phyloP scores from a whole-genome alignment of 2,113 vertebrate species.

The Corythornis cristatus region DNA sequence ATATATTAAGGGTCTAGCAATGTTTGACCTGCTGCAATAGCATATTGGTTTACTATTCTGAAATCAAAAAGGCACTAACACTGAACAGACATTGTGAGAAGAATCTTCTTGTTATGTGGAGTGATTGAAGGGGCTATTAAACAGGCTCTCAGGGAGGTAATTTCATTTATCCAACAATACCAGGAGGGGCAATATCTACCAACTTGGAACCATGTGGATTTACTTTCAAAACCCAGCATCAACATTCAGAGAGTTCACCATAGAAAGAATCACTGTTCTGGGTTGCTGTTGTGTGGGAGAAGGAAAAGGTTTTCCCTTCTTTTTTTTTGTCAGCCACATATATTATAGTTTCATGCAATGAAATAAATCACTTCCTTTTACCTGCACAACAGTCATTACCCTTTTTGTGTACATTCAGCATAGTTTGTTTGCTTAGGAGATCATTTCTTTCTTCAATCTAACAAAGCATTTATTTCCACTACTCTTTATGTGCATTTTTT shows the following conservation, averaged over 20 bases:
- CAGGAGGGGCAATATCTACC: background rate
- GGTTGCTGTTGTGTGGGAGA: background rate
- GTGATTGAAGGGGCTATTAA: background rate
- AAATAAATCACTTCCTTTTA: conserved; percentile 41
- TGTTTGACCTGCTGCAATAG: background rate
- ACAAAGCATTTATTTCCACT: background rate
- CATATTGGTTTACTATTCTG: background rate
- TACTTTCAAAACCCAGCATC: background rate
- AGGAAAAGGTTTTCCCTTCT: background rate
- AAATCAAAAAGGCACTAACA: background rate
- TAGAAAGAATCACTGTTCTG: background rate
- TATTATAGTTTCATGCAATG: background rate
- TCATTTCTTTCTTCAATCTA: background rate
- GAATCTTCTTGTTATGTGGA: background rate
- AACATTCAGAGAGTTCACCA: background rate
- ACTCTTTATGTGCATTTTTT: background rate
- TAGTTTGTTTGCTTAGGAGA: conserved; percentile 20
- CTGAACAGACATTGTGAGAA: background rate
- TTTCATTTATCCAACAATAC: background rate
- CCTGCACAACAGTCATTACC: background rate
- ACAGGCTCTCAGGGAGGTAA: background rate
- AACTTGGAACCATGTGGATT: background rate
- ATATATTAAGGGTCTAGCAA: background rate
- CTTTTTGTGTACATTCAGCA: conserved; percentile 25
- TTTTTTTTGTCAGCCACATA: background rate